Percentiles rank a stretch among this genome's conserved stretches.
Evolutionary conservation across 1,140 invertebrate genomes (phyloP).

Genomic region (Orius laevigatus): DNA sequence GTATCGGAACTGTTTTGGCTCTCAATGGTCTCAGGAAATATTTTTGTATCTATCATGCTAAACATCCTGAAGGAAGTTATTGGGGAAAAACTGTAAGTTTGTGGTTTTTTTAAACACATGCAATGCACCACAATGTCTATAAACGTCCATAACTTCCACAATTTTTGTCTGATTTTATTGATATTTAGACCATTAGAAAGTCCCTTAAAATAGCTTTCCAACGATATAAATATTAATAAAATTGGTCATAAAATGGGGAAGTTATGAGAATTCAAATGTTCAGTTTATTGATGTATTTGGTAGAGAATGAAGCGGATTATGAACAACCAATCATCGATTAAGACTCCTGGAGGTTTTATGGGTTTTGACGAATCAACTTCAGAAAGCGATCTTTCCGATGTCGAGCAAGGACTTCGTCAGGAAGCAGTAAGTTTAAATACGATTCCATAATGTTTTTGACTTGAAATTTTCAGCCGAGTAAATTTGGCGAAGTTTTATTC

Average conservation of each 20-base stretch:
- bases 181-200: no score
- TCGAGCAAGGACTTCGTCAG: conserved; percentile 29
- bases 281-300: conserved; percentile 12
- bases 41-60: conserved; percentile 97
- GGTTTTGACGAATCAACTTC: conserved; percentile 52
- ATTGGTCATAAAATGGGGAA: no score
- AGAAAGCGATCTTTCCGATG: conserved; percentile 44
- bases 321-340: conserved; percentile 38
- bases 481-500: conserved; percentile 23
- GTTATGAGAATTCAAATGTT: no score
- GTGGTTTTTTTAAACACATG: no score
- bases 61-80: conserved; percentile 42
- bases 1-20: conserved; percentile 89
- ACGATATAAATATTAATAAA: no score
- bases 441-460: conserved; percentile 21
- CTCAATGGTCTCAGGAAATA: conserved; percentile 92
- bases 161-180: no score
- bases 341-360: conserved; percentile 52
- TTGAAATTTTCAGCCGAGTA: conserved; percentile 21
- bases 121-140: no score
- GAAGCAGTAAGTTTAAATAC: conserved; percentile 20
- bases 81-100: background rate
- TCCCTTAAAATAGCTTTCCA: no score
- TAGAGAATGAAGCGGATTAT: conserved; percentile 43
- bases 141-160: no score